Evolutionary conservation across 2,113 vertebrate genomes (phyloP).

Genomic region (Sminthopsis crassicaudata): DNA sequence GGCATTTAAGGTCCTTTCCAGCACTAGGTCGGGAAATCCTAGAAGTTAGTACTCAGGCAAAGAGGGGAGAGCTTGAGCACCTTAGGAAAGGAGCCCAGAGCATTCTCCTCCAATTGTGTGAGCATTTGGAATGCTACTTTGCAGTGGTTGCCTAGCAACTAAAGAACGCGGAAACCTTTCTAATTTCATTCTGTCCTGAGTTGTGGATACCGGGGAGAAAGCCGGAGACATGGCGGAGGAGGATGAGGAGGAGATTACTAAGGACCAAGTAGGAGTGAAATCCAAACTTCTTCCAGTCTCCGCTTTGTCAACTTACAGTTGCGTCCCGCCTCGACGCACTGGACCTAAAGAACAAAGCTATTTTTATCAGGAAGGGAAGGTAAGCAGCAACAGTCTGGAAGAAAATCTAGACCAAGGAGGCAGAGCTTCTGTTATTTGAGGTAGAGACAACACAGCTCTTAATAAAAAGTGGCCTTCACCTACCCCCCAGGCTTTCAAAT

Average conservation of each 20-base stretch:
- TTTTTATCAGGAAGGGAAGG: slow-evolving; percentile 68
- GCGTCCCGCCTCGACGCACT: slow-evolving; percentile 70
- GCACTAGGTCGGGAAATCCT: not conserved
- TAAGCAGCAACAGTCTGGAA: not conserved
- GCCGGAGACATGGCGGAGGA: rapidly evolving
- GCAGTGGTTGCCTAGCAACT: slow-evolving; percentile 68
- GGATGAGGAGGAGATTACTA: not conserved
- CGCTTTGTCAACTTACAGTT: slow-evolving; percentile 75
- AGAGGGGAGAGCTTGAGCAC: not conserved
- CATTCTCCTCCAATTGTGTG: not conserved
- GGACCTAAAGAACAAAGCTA: slow-evolving; percentile 81
- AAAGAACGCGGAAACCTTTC: not conserved
- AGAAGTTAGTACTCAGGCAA: not conserved
- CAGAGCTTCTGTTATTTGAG: not conserved
- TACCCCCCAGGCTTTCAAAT: not conserved
- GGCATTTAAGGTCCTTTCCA: not conserved
- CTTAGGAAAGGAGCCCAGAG: not conserved
- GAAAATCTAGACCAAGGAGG: rapidly evolving
- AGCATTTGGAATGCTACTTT: rapidly evolving
- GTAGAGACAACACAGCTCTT: not conserved
- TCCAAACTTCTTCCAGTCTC: slow-evolving; percentile 49
- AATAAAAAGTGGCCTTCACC: not conserved
- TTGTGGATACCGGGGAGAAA: not conserved
- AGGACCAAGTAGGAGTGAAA: not conserved
- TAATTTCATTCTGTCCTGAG: not conserved